phyloP scores from a whole-genome alignment of 2,888 invertebrate species.

The Aplocera efformata region DNA sequence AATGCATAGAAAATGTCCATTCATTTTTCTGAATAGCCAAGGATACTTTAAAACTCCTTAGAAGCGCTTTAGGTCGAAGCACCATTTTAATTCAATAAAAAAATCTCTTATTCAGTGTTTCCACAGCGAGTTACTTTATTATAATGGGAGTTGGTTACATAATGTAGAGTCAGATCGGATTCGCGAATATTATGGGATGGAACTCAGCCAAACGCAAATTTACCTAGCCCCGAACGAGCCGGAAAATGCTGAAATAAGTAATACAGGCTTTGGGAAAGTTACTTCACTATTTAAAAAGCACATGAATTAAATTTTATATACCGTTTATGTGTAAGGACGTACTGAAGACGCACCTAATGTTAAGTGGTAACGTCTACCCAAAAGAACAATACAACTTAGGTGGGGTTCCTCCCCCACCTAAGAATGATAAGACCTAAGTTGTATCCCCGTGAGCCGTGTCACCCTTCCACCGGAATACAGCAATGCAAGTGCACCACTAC shows the following conservation, averaged over 20 bases:
- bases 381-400: too few species aligned
- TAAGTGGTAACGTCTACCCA: too few species aligned
- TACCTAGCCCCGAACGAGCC: constrained; percentile 3
- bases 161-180: constrained; percentile 11
- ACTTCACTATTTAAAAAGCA: constrained; percentile 11
- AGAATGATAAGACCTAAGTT: too few species aligned
- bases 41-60: too few species aligned
- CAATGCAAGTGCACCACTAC: too few species aligned
- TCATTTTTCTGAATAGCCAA: too few species aligned
- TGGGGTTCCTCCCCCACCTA: too few species aligned
- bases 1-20: too few species aligned
- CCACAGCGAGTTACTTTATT: constrained; percentile 14
- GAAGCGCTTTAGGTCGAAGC: constrained; percentile 5
- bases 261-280: constrained; percentile 5
- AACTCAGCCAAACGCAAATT: constrained; percentile 17
- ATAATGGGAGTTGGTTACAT: constrained; percentile 10
- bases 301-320: background rate
- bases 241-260: constrained; percentile 13
- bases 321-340: too few species aligned
- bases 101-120: constrained; percentile 19
- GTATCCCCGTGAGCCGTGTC: too few species aligned
- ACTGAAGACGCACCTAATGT: too few species aligned
- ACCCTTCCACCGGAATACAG: too few species aligned
- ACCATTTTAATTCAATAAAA: constrained; percentile 15
- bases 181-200: constrained; percentile 14